Conservation (phyloP, 2,888 invertebrate species). For the Bembecia ichneumoniformis region DNA sequence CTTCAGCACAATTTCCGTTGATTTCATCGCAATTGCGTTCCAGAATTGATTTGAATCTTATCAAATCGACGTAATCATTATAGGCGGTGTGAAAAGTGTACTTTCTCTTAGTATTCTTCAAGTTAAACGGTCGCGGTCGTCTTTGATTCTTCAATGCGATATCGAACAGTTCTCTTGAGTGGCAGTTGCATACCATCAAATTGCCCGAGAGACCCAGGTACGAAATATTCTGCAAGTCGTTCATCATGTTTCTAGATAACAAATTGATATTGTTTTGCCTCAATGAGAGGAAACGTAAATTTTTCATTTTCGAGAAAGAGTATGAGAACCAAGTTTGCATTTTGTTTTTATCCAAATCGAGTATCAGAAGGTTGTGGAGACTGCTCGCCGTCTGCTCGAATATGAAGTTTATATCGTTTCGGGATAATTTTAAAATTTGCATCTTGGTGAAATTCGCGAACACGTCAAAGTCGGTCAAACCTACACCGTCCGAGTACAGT, state of each 20-base stretch:
- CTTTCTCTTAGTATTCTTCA: not conserved
- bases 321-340: slow-evolving; percentile 68
- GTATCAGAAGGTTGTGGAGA: slow-evolving; percentile 46
- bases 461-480: slow-evolving; percentile 41
- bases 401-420: slow-evolving; percentile 63
- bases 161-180: slow-evolving; percentile 63
- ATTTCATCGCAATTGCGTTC: slow-evolving; percentile 8
- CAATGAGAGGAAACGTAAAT: slow-evolving; percentile 54
- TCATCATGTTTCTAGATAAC: slow-evolving; percentile 68
- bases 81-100: slow-evolving; percentile 29
- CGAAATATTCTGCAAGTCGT: slow-evolving; percentile 59
- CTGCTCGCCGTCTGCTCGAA: slow-evolving; percentile 25
- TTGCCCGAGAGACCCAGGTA: slow-evolving; percentile 70
- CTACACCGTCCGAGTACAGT: slow-evolving; percentile 52
- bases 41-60: slow-evolving; percentile 21
- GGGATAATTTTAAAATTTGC: slow-evolving; percentile 52
- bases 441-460: slow-evolving; percentile 48
- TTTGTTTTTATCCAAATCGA: slow-evolving; percentile 70
- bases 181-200: slow-evolving; percentile 73
- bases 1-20: slow-evolving; percentile 12
- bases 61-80: slow-evolving; percentile 22
- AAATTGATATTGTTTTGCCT: slow-evolving; percentile 70
- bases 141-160: slow-evolving; percentile 22
- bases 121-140: not conserved
- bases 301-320: slow-evolving; percentile 41